phyloP scores from a whole-genome alignment of 2,888 invertebrate species.

The Subacronicta megacephala region DNA sequence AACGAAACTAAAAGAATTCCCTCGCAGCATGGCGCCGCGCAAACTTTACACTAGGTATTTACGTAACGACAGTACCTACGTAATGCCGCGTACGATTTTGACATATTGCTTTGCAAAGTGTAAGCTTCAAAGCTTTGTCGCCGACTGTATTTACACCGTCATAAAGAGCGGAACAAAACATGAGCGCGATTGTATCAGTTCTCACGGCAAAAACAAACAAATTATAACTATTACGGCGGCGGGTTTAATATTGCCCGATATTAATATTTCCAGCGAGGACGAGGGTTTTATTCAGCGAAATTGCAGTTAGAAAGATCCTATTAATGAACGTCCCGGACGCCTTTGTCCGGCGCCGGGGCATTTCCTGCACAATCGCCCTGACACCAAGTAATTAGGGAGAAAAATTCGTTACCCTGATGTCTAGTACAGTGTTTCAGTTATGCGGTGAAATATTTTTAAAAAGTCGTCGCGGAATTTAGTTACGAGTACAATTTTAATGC shows the following conservation, averaged over 20 bases:
- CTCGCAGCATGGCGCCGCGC: slow-evolving; percentile 44
- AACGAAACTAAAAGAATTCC: slow-evolving; percentile 56
- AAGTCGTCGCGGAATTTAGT: slow-evolving; percentile 38
- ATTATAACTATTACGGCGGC: slow-evolving; percentile 80
- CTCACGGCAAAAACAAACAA: slow-evolving; percentile 74
- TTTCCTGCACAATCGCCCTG: slow-evolving; percentile 87
- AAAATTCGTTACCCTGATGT: slow-evolving; percentile 85
- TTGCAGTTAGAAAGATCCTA: slow-evolving; percentile 89
- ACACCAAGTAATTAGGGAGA: slow-evolving; percentile 89
- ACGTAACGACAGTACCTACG: slow-evolving; percentile 53
- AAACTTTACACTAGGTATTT: slow-evolving; percentile 54
- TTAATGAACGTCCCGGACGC: slow-evolving; percentile 87
- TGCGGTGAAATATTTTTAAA: slow-evolving; percentile 65
- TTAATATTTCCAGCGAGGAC: slow-evolving; percentile 84
- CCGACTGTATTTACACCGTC: slow-evolving; percentile 40
- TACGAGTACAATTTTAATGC: slow-evolving; percentile 19
- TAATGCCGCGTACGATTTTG: slow-evolving; percentile 53
- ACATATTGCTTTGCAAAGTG: slow-evolving; percentile 55
- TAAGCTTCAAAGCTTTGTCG: slow-evolving; percentile 51
- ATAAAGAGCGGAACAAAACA: slow-evolving; percentile 47
- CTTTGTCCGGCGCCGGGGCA: slow-evolving; percentile 84
- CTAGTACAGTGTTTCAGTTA: slow-evolving; percentile 77
- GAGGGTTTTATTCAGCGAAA: slow-evolving; percentile 85
- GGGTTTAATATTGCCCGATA: slow-evolving; percentile 81
- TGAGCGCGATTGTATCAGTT: slow-evolving; percentile 49